These are phyloP conservation scores for Drosophila formosana DNA, from an alignment of 2,888 invertebrate genomes.

Conservation along the genomic window DNA sequence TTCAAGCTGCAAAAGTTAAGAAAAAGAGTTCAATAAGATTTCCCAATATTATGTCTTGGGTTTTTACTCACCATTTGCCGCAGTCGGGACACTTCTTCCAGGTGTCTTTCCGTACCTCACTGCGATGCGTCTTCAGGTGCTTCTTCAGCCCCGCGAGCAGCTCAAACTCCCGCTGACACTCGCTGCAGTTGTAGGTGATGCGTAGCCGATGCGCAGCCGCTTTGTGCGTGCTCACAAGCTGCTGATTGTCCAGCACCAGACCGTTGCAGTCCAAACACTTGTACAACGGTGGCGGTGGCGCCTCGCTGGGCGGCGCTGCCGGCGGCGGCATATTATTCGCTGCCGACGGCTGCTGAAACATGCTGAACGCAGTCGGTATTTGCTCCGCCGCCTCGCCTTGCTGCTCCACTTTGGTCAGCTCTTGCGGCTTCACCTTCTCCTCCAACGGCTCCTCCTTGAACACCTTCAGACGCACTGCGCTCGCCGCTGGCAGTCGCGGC, in stretches of 20 bases:
- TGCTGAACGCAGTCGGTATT: constrained; percentile 68
- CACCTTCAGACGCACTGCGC: constrained; percentile 70
- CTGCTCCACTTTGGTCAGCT: constrained; percentile 67
- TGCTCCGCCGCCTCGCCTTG: constrained; percentile 56
- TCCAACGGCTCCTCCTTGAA: constrained; percentile 77
- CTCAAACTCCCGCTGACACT: constrained; percentile 83
- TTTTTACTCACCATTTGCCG: constrained; percentile 83
- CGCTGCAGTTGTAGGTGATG: constrained; percentile 78
- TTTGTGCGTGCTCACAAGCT: constrained; percentile 76
- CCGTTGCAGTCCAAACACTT: constrained; percentile 83
- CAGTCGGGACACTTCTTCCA: constrained; percentile 85
- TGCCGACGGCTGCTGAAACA: constrained; percentile 62
- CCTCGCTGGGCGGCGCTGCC: constrained; percentile 34
- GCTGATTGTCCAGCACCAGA: constrained; percentile 68
- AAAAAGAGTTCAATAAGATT: no score
- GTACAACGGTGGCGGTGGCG: constrained; percentile 68
- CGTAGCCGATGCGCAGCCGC: constrained; percentile 80
- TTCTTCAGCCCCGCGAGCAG: constrained; percentile 82
- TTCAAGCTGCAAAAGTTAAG: constrained; percentile 76
- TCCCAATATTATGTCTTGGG: no score
- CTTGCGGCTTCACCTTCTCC: constrained; percentile 43
- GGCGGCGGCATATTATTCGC: constrained; percentile 67
- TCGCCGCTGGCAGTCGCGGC: constrained; percentile 59
- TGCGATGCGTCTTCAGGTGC: constrained; percentile 83
- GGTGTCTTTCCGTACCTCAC: constrained; percentile 81